Conservation (phyloP, 2,888 invertebrate species). For the Zonitis immaculata region DNA sequence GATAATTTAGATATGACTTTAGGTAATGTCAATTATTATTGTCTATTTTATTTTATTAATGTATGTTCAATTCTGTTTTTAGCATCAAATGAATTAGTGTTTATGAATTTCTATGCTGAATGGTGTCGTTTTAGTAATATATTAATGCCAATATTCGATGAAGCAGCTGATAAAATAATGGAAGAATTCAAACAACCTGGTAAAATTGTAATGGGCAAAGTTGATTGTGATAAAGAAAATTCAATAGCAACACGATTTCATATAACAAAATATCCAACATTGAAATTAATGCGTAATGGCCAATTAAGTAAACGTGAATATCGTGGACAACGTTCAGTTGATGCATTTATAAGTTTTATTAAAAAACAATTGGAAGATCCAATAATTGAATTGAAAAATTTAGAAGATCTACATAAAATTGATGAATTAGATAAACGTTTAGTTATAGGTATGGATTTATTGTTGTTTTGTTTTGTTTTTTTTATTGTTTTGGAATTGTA, state of each 20-base stretch:
- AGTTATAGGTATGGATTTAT: constrained; percentile 62
- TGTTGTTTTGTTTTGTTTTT: neutral
- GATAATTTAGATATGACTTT: constrained; percentile 79
- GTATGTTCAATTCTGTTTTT: constrained; percentile 32
- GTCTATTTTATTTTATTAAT: constrained; percentile 37
- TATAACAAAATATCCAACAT: constrained; percentile 96
- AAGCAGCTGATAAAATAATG: constrained; percentile 83
- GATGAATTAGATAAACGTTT: constrained; percentile 73
- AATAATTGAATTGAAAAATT: constrained; percentile 68
- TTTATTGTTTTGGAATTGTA: neutral
- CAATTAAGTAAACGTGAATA: constrained; percentile 87
- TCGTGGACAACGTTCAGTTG: constrained; percentile 81
- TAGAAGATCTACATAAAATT: constrained; percentile 68
- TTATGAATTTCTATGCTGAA: constrained; percentile 99
- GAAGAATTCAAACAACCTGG: constrained; percentile 75
- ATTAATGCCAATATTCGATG: constrained; percentile 93
- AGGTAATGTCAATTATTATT: constrained; percentile 54
- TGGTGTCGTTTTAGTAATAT: constrained; percentile 99
- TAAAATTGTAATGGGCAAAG: constrained; percentile 89
- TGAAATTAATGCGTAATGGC: constrained; percentile 91
- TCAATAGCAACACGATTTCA: constrained; percentile 85
- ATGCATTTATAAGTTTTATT: constrained; percentile 81
- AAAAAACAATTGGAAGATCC: constrained; percentile 85
- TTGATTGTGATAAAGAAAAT: constrained; percentile 94
- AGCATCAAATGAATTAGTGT: constrained; percentile 95